phyloP scores from a whole-genome alignment of 2,888 invertebrate genomes.

The Meteorus cinctellus region DNA sequence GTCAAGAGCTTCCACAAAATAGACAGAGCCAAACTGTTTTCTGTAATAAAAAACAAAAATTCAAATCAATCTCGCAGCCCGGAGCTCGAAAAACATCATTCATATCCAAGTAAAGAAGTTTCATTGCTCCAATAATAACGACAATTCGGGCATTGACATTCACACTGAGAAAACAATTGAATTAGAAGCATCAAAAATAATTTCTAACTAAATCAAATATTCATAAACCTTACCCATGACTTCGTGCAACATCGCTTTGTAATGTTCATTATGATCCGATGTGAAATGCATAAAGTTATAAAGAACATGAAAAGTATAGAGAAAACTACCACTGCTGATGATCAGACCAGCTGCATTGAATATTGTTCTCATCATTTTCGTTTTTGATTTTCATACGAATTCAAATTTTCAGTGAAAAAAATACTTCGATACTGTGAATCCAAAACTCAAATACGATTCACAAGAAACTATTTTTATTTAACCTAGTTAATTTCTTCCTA shows the following conservation, averaged over 20 bases:
- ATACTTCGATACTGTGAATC: not conserved
- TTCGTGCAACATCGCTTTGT: constrained; percentile 52
- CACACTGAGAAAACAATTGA: not conserved
- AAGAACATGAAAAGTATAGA: constrained; percentile 75
- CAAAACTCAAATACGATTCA: not conserved
- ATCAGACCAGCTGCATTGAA: constrained; percentile 61
- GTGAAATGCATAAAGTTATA: constrained; percentile 76
- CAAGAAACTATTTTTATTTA: not conserved
- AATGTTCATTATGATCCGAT: constrained; percentile 73
- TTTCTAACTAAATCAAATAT: not conserved
- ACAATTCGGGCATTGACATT: too few relatives aligned
- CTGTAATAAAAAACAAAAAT: constrained; percentile 47
- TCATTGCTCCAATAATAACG: too few relatives aligned
- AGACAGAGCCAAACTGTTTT: constrained; percentile 59
- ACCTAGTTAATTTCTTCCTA: not conserved
- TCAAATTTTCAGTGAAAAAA: not conserved
- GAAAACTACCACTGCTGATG: constrained; percentile 72
- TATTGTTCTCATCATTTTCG: not conserved
- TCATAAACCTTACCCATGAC: constrained; percentile 51
- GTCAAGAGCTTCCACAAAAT: constrained; percentile 72
- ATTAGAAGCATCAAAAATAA: constrained; percentile 20
- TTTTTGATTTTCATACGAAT: not conserved
- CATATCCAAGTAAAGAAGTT: too few relatives aligned
- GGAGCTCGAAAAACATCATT: too few relatives aligned
- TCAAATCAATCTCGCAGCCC: not conserved